Evolutionary conservation across 2,797 vertebrate genomes (phyloP).

Genomic region (Sylvia borin): DNA sequence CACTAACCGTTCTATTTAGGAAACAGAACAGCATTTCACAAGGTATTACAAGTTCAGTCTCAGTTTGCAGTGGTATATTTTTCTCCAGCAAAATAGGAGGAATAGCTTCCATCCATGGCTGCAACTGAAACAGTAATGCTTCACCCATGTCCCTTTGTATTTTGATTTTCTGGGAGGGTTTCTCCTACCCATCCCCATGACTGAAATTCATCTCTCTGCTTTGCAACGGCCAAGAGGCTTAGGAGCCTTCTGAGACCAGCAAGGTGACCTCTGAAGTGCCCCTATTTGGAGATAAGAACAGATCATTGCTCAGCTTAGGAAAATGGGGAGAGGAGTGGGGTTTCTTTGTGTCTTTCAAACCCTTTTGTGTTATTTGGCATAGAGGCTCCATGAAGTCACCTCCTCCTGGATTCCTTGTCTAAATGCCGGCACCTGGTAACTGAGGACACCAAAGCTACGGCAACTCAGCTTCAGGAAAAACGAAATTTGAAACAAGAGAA

Average conservation of each 20-base stretch:
- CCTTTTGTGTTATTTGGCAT: background rate
- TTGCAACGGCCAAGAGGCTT: background rate
- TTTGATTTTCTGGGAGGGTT: background rate
- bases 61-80: background rate
- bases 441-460: background rate
- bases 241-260: background rate
- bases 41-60: background rate
- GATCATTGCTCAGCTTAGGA: background rate
- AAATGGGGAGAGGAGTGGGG: accelerated
- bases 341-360: background rate
- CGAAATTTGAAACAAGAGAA: slow-evolving; percentile 54
- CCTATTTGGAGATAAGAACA: background rate
- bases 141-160: background rate
- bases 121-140: background rate
- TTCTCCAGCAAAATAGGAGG: background rate
- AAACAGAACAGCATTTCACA: background rate
- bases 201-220: background rate
- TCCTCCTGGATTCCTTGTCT: background rate
- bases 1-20: background rate
- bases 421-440: background rate
- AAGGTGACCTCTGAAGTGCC: background rate
- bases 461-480: slow-evolving; percentile 20
- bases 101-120: background rate
- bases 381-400: background rate
- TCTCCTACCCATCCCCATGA: background rate